These are phyloP conservation scores for Perognathus longimembris DNA, from an alignment of 2,113 vertebrate genomes.

Conservation along the genomic window DNA sequence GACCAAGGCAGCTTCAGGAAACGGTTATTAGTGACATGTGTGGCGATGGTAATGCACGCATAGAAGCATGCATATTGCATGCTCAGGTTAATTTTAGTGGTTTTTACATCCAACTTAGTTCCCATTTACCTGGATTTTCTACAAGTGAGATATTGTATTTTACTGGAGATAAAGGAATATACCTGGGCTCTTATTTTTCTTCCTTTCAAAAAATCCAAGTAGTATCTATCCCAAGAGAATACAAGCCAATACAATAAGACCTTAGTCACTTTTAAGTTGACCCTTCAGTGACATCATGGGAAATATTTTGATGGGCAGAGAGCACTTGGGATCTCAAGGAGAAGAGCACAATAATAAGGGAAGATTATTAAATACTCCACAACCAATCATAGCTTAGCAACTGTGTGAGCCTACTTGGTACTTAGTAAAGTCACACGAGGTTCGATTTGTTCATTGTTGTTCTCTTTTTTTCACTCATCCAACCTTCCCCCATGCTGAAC, in stretches of 20 bases:
- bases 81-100: background rate
- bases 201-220: slow-evolving; percentile 22
- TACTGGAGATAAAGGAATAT: background rate
- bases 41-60: background rate
- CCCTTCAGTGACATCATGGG: background rate
- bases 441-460: background rate
- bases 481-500: background rate
- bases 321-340: background rate
- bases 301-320: background rate
- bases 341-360: slow-evolving; percentile 15
- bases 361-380: background rate
- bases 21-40: background rate
- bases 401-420: background rate
- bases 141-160: background rate
- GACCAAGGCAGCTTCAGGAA: slow-evolving; percentile 11
- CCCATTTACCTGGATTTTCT: slow-evolving; percentile 15
- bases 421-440: background rate
- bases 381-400: background rate
- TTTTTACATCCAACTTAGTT: slow-evolving; percentile 17
- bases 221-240: background rate
- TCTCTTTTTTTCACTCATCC: background rate
- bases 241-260: no score
- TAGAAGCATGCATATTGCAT: background rate
- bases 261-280: no score
- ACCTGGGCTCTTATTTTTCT: background rate